Percentiles rank a stretch among this genome's conserved stretches.
Conservation (phyloP, 1,140 invertebrate species). For the Anadara kagoshimensis region DNA sequence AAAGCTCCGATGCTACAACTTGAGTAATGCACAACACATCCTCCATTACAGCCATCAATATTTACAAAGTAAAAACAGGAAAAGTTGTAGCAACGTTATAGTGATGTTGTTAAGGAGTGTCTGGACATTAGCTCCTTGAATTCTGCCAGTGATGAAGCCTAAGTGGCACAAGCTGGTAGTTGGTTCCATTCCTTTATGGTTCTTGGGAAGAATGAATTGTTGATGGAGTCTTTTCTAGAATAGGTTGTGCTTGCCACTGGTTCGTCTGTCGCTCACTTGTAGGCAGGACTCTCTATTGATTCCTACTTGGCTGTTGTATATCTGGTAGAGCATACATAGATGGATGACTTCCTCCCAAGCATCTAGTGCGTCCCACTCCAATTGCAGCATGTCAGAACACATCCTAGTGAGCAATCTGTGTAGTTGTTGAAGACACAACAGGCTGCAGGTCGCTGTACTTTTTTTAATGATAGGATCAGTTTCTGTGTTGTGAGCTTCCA, state of each 20-base stretch:
- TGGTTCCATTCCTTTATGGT: too few species aligned
- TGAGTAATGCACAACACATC: too few species aligned
- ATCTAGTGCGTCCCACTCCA: not conserved
- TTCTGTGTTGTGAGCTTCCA: not conserved
- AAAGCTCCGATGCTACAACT: too few species aligned
- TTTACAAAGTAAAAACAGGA: too few species aligned
- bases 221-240: not conserved
- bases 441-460: not conserved
- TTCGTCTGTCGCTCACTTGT: not conserved
- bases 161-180: too few species aligned
- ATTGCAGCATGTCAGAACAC: not conserved
- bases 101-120: too few species aligned
- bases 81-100: too few species aligned
- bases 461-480: not conserved
- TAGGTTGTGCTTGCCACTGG: not conserved
- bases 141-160: too few species aligned
- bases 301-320: not conserved
- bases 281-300: not conserved
- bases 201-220: too few species aligned
- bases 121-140: too few species aligned
- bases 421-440: conserved; percentile 1
- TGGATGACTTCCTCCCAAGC: not conserved
- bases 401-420: not conserved
- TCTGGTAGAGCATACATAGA: not conserved
- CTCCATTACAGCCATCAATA: too few species aligned